A percentile compares a stretch with the other conserved stretches of the same genome.
phyloP scores from a whole-genome alignment of 2,113 vertebrate species.

The Conger conger region DNA sequence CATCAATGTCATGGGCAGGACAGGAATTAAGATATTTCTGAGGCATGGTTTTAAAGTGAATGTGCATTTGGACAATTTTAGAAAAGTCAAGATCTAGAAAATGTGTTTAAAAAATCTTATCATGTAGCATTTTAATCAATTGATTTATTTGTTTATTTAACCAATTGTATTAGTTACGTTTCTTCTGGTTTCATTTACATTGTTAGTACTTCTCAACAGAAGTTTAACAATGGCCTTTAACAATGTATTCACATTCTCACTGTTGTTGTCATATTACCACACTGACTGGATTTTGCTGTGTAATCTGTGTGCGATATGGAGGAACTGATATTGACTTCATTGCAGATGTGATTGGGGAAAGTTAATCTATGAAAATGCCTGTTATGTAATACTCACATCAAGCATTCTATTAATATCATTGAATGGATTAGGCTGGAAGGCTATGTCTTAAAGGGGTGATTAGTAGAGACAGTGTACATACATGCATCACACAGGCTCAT shows the following conservation, averaged over 20 bases:
- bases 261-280: background rate
- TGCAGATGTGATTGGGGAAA: background rate
- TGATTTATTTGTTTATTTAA: background rate
- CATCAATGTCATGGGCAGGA: too few species aligned
- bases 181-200: background rate
- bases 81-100: too few species aligned
- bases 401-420: conserved; percentile 11
- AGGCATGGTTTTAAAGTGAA: too few species aligned
- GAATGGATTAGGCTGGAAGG: conserved; percentile 14
- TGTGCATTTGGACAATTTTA: background rate
- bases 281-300: background rate
- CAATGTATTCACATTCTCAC: background rate
- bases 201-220: background rate
- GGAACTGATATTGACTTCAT: background rate
- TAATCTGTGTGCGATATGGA: background rate
- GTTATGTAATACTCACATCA: conserved; percentile 3
- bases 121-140: too few species aligned
- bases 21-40: too few species aligned
- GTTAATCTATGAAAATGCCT: background rate
- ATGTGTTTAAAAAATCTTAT: too few species aligned
- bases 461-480: background rate
- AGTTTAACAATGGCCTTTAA: background rate
- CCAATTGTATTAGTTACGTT: background rate
- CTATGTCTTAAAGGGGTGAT: conserved; percentile 25
- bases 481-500: background rate